These are phyloP conservation scores for Drosophila picticornis DNA, from an alignment of 2,888 invertebrate genomes.

Conservation along the genomic window DNA sequence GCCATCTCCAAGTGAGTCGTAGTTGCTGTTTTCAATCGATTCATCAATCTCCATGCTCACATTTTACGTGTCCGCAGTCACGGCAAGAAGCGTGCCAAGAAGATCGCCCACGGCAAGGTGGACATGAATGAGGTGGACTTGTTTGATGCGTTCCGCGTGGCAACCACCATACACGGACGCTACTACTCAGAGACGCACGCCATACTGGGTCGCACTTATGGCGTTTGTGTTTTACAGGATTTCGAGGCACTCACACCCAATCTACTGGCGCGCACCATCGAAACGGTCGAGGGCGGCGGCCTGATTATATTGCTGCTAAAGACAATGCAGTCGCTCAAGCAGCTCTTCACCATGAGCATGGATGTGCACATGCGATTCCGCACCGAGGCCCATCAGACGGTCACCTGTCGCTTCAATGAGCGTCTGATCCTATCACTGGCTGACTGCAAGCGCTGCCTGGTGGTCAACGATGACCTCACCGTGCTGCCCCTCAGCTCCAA, in stretches of 20 bases:
- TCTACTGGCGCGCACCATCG: conserved; percentile 96
- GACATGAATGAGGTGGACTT: conserved; percentile 97
- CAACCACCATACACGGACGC: conserved; percentile 98
- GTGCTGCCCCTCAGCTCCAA: conserved; percentile 97
- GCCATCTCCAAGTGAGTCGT: conserved; percentile 91
- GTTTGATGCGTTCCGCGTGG: conserved; percentile 97
- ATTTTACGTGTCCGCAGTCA: conserved; percentile 87
- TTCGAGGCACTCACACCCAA: conserved; percentile 99
- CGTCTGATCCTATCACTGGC: conserved; percentile 96
- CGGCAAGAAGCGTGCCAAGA: conserved; percentile 96
- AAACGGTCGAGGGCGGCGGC: conserved; percentile 99
- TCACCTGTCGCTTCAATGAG: conserved; percentile 98
- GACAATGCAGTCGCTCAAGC: conserved; percentile 94
- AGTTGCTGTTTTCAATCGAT: not conserved
- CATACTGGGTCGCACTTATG: conserved; percentile 98
- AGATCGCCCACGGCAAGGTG: conserved; percentile 94
- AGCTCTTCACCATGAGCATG: conserved; percentile 98
- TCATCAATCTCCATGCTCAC: not conserved
- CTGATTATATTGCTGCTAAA: conserved; percentile 95
- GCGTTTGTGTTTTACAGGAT: conserved; percentile 97
- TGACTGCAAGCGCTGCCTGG: conserved; percentile 94
- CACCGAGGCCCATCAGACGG: conserved; percentile 96
- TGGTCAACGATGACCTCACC: conserved; percentile 97
- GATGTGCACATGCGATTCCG: conserved; percentile 97
- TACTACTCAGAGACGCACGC: conserved; percentile 99